A percentile compares a stretch with the other conserved stretches of the same genome.
Evolutionary conservation across 2,113 vertebrate species (phyloP).

Genomic region (Ceratotherium simum): DNA sequence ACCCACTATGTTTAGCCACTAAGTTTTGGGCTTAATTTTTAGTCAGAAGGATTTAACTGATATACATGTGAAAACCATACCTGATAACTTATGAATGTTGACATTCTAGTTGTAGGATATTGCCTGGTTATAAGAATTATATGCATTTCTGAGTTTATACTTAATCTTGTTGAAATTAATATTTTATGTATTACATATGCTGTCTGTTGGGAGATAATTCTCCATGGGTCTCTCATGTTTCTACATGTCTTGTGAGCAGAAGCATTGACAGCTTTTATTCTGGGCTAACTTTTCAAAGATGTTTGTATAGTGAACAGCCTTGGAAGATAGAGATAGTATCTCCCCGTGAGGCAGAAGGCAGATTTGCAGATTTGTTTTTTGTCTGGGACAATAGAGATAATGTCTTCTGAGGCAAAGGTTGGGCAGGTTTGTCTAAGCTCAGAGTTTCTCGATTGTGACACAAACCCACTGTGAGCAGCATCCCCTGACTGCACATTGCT

Average conservation of each 20-base stretch:
- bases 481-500: accelerated
- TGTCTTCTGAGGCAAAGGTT: not conserved
- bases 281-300: not conserved
- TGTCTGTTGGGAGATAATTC: not conserved
- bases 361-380: not conserved
- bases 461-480: not conserved
- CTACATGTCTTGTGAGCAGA: not conserved
- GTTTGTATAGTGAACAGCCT: not conserved
- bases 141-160: not conserved
- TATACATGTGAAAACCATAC: not conserved
- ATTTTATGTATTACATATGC: not conserved
- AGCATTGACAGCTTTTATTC: not conserved
- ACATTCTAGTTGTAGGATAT: not conserved
- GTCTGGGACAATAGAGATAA: not conserved
- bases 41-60: not conserved
- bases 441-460: not conserved
- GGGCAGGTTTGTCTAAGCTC: not conserved
- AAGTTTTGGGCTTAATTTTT: not conserved
- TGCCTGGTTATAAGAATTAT: not conserved
- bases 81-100: not conserved
- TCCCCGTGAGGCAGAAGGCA: not conserved
- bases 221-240: not conserved
- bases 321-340: not conserved
- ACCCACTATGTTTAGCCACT: not conserved
- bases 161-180: not conserved